Percentiles rank a stretch among this genome's conserved stretches.
Evolutionary conservation across 2,888 invertebrate species (phyloP).

Genomic region (Copidosoma aretas): DNA sequence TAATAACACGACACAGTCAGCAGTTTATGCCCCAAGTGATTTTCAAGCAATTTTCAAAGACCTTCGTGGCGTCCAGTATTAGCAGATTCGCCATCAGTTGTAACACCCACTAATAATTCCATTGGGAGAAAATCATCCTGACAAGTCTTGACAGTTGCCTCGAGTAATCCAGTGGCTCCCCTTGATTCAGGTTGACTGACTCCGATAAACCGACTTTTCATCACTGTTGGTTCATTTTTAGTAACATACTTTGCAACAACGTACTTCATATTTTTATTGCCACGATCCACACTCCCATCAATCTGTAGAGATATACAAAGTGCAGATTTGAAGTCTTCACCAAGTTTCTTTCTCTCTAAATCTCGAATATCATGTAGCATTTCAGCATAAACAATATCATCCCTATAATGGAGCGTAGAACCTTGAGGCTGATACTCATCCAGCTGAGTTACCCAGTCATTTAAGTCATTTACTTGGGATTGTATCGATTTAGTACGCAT

Average conservation of each 20-base stretch:
- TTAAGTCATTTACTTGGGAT: constrained; percentile 7
- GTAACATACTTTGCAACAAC: constrained; percentile 9
- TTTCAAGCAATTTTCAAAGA: constrained; percentile 13
- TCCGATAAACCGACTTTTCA: constrained; percentile 8
- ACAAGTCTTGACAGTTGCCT: not conserved
- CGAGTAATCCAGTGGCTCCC: not conserved
- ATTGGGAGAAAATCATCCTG: not conserved
- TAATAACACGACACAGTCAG: constrained; percentile 9
- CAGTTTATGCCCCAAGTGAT: constrained; percentile 9
- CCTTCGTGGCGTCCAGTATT: constrained; percentile 5
- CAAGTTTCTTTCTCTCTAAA: constrained; percentile 10
- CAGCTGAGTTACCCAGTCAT: constrained; percentile 6
- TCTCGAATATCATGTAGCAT: constrained; percentile 6
- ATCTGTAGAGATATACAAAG: constrained; percentile 7
- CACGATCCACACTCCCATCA: constrained; percentile 12
- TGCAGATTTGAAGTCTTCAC: constrained; percentile 4
- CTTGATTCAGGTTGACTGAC: constrained; percentile 5
- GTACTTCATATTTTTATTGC: constrained; percentile 9
- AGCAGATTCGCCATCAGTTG: constrained; percentile 19
- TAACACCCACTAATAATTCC: not conserved
- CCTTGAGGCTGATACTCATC: constrained; percentile 2
- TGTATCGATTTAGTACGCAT: constrained; percentile 11
- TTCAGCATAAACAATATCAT: constrained; percentile 11
- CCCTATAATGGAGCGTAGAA: constrained; percentile 7
- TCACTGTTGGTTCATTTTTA: constrained; percentile 6